Percentiles rank a stretch among this genome's conserved stretches.
phyloP scores from a whole-genome alignment of 2,888 invertebrate species.

The Globia sparganii region DNA sequence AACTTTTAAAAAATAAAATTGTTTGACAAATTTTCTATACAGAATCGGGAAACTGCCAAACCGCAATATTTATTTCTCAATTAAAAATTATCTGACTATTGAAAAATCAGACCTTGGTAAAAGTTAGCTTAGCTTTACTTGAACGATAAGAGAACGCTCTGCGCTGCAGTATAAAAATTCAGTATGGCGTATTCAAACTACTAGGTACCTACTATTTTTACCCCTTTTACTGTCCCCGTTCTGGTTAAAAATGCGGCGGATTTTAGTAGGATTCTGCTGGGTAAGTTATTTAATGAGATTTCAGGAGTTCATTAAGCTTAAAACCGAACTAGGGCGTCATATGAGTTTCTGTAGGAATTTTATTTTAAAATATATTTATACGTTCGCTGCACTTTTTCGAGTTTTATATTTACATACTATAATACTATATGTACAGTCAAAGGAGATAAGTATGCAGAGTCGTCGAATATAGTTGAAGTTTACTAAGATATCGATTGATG shows the following conservation, averaged over 20 bases:
- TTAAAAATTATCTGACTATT: no score
- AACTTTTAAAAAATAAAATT: no score
- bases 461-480: no score
- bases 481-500: no score
- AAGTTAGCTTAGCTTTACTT: no score
- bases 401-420: background rate
- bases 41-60: background rate
- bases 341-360: background rate
- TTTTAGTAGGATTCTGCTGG: background rate
- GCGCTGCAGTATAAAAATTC: no score
- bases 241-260: background rate
- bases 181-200: background rate
- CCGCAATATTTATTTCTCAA: background rate
- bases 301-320: conserved; percentile 2
- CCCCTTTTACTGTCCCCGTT: background rate
- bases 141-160: background rate
- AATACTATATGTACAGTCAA: no score
- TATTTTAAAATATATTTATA: background rate
- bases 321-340: conserved; percentile 8
- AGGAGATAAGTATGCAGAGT: no score
- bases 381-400: background rate
- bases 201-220: conserved; percentile 5
- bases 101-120: background rate
- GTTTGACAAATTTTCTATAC: background rate
- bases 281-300: conserved; percentile 37